phyloP scores from a whole-genome alignment of 2,888 invertebrate genomes.

The Ormyrus thymus region DNA sequence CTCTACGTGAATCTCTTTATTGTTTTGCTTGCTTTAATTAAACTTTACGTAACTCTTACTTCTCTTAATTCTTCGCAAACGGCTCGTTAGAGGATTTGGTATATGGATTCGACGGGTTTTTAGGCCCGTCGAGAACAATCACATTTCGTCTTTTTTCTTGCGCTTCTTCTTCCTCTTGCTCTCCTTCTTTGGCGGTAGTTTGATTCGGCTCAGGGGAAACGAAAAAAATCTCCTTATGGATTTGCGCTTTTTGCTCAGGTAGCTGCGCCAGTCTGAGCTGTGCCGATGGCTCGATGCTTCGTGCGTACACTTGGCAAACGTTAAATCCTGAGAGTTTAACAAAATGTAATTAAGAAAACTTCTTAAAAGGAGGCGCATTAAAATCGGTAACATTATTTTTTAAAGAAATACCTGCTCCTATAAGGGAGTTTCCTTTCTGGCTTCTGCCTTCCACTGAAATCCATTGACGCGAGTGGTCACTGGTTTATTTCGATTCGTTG shows the following conservation, averaged over 20 bases:
- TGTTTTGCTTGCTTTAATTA: no score
- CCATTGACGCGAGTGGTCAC: slow-evolving; percentile 79
- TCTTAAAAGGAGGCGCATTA: no score
- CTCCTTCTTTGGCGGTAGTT: slow-evolving; percentile 72
- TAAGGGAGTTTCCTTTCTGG: slow-evolving; percentile 87
- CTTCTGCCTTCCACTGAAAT: slow-evolving; percentile 82
- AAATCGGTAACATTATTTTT: no score
- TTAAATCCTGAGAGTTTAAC: slow-evolving; percentile 59
- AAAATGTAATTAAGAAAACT: background rate
- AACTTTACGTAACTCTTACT: slow-evolving; percentile 22
- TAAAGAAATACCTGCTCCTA: slow-evolving; percentile 65
- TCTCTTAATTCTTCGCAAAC: slow-evolving; percentile 39
- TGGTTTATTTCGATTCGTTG: slow-evolving; percentile 75
- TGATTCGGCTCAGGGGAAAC: slow-evolving; percentile 74
- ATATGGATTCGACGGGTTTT: slow-evolving; percentile 44
- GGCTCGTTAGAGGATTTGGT: slow-evolving; percentile 55
- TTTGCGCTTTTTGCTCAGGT: slow-evolving; percentile 71
- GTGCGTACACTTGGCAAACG: slow-evolving; percentile 60
- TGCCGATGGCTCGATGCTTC: slow-evolving; percentile 55
- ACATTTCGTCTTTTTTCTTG: slow-evolving; percentile 52
- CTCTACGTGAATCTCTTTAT: no score
- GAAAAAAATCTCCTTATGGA: slow-evolving; percentile 72
- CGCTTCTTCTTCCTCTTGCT: slow-evolving; percentile 48
- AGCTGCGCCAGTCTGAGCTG: slow-evolving; percentile 65
- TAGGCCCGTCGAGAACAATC: slow-evolving; percentile 47